Percentiles rank a stretch among this genome's conserved stretches.
Conservation (phyloP, 2,888 invertebrate species). For the Brachyopa scutellaris region DNA sequence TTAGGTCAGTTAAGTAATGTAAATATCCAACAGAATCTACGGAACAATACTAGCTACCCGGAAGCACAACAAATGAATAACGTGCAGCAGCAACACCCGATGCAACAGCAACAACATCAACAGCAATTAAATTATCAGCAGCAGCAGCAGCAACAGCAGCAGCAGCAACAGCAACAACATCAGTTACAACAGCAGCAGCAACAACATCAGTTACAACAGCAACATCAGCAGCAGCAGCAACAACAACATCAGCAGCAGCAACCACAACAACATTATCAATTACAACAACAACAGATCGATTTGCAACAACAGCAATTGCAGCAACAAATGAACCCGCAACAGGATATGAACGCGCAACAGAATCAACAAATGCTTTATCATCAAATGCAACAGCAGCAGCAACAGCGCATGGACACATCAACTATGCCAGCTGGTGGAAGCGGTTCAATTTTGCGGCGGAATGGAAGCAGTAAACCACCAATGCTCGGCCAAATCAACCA, state of each 20-base stretch:
- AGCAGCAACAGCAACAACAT: conserved; percentile 75
- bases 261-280: too few species aligned
- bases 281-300: conserved; percentile 74
- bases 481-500: conserved; percentile 80
- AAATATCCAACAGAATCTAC: conserved; percentile 19
- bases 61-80: conserved; percentile 50
- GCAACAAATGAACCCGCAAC: conserved; percentile 48
- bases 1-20: background rate
- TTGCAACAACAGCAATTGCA: conserved; percentile 76
- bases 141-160: conserved; percentile 75
- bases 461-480: conserved; percentile 83
- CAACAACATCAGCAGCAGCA: conserved; percentile 75
- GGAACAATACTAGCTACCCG: conserved; percentile 19
- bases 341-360: conserved; percentile 50
- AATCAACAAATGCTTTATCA: too few species aligned
- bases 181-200: conserved; percentile 74
- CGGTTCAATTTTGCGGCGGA: conserved; percentile 81
- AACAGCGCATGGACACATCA: conserved; percentile 73
- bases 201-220: conserved; percentile 74
- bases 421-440: conserved; percentile 75
- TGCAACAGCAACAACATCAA: conserved; percentile 30
- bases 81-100: conserved; percentile 41
- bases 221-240: conserved; percentile 75
- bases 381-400: conserved; percentile 72
- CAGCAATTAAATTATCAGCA: conserved; percentile 73